Evolutionary conservation across 1,140 invertebrate genomes (phyloP).

Genomic region (Elymnias hypermnestra): DNA sequence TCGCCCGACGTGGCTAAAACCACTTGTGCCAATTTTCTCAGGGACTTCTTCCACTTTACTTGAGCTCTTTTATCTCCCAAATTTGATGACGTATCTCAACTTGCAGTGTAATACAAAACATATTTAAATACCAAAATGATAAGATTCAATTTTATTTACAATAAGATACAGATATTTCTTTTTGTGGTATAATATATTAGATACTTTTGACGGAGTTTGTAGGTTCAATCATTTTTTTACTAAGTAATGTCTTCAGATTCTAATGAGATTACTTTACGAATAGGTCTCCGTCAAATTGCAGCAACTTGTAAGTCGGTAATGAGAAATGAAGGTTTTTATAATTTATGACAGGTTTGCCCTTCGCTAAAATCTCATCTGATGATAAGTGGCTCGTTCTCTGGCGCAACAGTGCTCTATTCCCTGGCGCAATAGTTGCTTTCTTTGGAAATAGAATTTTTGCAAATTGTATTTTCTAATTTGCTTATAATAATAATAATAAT

Average conservation of each 20-base stretch:
- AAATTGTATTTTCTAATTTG: no score
- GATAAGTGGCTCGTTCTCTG: not conserved
- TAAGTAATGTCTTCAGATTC: conserved; percentile 45
- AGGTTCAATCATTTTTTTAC: conserved; percentile 53
- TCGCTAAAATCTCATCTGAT: not conserved
- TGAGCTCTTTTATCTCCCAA: conserved; percentile 42
- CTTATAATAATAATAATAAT: no score
- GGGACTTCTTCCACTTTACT: conserved; percentile 70
- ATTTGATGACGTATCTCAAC: conserved; percentile 34
- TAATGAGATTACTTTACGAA: conserved; percentile 13
- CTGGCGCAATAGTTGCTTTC: no score
- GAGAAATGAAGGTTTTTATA: not conserved
- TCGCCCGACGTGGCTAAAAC: conserved; percentile 60
- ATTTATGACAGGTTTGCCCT: not conserved
- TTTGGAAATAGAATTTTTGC: no score
- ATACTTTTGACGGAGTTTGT: conserved; percentile 51
- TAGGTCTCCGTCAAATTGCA: not conserved
- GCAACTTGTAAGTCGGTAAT: not conserved
- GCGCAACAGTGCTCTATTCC: no score
- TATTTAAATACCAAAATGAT: conserved; percentile 20
- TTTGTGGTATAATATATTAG: conserved; percentile 13
- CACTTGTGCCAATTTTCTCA: conserved; percentile 75
- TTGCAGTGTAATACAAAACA: conserved; percentile 19
- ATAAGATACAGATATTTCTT: conserved; percentile 3
- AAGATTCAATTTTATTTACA: conserved; percentile 27